phyloP scores from a whole-genome alignment of 2,797 vertebrate genomes.

The Myripristis jacobus region DNA sequence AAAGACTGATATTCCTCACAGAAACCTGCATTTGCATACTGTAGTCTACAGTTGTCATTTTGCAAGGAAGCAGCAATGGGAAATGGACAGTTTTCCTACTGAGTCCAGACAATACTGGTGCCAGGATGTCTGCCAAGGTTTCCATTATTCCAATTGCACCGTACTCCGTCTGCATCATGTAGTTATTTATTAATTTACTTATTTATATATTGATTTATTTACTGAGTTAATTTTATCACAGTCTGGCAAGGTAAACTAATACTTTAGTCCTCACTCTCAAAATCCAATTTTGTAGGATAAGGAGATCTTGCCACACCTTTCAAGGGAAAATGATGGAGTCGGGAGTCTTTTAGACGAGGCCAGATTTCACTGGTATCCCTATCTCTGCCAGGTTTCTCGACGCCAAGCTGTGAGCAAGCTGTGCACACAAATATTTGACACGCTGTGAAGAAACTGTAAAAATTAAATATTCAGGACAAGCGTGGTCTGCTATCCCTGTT shows the following conservation, averaged over 20 bases:
- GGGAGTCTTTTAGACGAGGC: not conserved
- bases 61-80: not conserved
- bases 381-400: not conserved
- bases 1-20: slow-evolving; percentile 5
- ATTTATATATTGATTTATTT: not conserved
- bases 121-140: not conserved
- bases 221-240: not conserved
- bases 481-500: not conserved
- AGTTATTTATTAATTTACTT: slow-evolving; percentile 2
- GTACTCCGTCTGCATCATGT: not conserved
- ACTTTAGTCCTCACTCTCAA: not conserved
- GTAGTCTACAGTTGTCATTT: not conserved
- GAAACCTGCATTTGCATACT: slow-evolving; percentile 6
- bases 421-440: not conserved
- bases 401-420: not conserved
- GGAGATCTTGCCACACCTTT: not conserved
- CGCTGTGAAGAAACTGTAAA: too few relatives aligned
- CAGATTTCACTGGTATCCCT: not conserved
- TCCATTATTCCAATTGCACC: slow-evolving; percentile 19
- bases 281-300: not conserved
- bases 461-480: slow-evolving; percentile 34
- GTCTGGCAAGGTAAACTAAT: not conserved
- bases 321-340: not conserved
- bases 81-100: not conserved
- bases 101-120: not conserved